Percentiles rank a stretch among this genome's conserved stretches.
These are phyloP conservation scores for Leucoptera coffeella DNA, from an alignment of 2,888 invertebrate species.

Conservation along the genomic window DNA sequence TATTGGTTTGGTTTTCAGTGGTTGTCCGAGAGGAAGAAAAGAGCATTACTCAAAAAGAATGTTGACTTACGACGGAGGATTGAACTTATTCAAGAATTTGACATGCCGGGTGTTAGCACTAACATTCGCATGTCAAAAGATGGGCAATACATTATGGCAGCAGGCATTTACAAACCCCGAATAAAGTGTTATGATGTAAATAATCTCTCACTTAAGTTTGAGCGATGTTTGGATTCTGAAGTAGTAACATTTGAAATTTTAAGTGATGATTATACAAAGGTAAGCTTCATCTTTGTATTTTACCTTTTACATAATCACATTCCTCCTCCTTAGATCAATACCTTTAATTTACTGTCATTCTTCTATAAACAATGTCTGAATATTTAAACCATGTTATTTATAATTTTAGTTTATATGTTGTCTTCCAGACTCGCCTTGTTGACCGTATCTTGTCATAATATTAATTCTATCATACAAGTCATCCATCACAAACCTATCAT, in stretches of 20 bases:
- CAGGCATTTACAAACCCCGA: constrained; percentile 94
- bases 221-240: constrained; percentile 95
- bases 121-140: constrained; percentile 81
- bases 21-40: constrained; percentile 78
- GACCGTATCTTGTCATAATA: too few species aligned
- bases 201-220: constrained; percentile 95
- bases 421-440: too few species aligned
- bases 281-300: too few species aligned
- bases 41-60: constrained; percentile 80
- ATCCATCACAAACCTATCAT: too few species aligned
- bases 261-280: constrained; percentile 95
- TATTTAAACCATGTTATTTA: too few species aligned
- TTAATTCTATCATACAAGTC: too few species aligned
- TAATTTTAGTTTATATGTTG: too few species aligned
- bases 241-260: constrained; percentile 89
- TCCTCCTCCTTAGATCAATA: too few species aligned
- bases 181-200: constrained; percentile 94
- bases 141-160: constrained; percentile 85
- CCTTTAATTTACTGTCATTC: too few species aligned
- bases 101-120: constrained; percentile 94
- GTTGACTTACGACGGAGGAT: constrained; percentile 85
- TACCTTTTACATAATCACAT: too few species aligned
- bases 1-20: constrained; percentile 55
- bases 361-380: too few species aligned
- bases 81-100: constrained; percentile 97